Evolutionary conservation across 35 echinoderm and acorn worm genomes (phyloP).

Genomic region (Acanthaster planci): DNA sequence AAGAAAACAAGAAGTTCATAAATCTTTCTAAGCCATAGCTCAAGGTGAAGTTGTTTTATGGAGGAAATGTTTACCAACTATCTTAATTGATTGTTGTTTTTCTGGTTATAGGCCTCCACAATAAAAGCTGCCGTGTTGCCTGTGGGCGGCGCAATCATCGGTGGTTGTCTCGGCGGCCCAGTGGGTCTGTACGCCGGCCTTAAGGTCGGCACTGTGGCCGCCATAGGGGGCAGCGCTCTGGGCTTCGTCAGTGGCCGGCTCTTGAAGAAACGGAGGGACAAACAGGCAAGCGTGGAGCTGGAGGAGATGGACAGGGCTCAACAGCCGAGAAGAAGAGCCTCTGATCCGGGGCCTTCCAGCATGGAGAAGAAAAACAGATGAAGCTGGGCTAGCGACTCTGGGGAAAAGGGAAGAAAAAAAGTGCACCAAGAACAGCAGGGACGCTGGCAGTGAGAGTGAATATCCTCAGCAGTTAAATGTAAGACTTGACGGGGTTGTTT

Average conservation of each 20-base stretch:
- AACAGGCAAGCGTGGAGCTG: conserved; percentile 49
- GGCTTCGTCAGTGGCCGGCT: conserved; percentile 62
- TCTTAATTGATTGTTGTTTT: not conserved
- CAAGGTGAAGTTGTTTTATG: not conserved
- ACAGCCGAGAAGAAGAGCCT: not conserved
- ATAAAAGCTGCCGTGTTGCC: conserved; percentile 67
- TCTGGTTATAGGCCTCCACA: conserved; percentile 53
- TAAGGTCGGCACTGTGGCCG: conserved; percentile 68
- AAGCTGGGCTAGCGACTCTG: not conserved
- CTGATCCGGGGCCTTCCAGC: not conserved
- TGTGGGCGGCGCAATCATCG: conserved; percentile 73
- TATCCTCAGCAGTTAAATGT: no score
- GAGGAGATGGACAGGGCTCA: not conserved
- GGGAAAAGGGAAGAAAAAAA: no score
- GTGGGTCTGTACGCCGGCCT: conserved; percentile 67
- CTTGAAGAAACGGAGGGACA: conserved; percentile 62
- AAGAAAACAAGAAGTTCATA: no score
- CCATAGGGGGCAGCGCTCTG: conserved; percentile 62
- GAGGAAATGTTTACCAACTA: not conserved
- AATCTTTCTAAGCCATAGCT: no score
- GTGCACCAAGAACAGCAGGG: no score
- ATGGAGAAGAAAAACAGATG: not conserved
- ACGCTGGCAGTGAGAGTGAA: no score
- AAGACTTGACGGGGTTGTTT: no score
- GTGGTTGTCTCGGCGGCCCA: conserved; percentile 70